A percentile compares a stretch with the other conserved stretches of the same genome.
These are phyloP conservation scores for Calyptommatus sinebrachiatus DNA, from an alignment of 2,113 vertebrate species.

Conservation along the genomic window DNA sequence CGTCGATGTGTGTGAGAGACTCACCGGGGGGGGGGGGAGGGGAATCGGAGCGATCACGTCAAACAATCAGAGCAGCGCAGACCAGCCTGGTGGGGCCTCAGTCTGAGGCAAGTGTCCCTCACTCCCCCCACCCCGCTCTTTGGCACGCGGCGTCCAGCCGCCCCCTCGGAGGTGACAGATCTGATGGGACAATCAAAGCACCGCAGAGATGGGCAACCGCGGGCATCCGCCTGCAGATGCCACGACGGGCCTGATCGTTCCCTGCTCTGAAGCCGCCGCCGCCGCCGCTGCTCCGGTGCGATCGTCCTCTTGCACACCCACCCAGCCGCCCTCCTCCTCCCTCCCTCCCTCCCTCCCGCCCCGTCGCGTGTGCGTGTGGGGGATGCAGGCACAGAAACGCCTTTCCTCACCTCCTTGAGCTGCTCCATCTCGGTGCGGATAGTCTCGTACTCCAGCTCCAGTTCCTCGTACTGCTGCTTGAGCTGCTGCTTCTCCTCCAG, in stretches of 20 bases:
- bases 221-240: too few relatives aligned
- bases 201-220: too few relatives aligned
- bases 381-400: not conserved
- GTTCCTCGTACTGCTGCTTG: slow-evolving; percentile 88
- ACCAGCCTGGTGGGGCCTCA: not conserved
- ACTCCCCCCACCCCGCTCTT: not conserved
- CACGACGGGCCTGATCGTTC: too few relatives aligned
- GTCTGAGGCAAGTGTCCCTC: not conserved
- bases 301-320: not conserved
- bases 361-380: too few relatives aligned
- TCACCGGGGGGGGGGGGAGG: too few relatives aligned
- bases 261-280: not conserved
- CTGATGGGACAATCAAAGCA: not conserved
- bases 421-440: slow-evolving; percentile 89
- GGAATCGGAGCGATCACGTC: not conserved
- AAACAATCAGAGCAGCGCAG: not conserved
- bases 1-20: too few relatives aligned
- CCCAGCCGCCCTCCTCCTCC: not conserved
- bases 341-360: not conserved
- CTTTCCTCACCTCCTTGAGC: slow-evolving; percentile 85
- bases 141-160: not conserved
- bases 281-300: not conserved
- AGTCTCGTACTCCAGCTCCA: slow-evolving; percentile 89
- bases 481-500: slow-evolving; percentile 97
- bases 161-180: not conserved